phyloP scores from a whole-genome alignment of 1,140 invertebrate species.

The Drosophila sturtevanti region DNA sequence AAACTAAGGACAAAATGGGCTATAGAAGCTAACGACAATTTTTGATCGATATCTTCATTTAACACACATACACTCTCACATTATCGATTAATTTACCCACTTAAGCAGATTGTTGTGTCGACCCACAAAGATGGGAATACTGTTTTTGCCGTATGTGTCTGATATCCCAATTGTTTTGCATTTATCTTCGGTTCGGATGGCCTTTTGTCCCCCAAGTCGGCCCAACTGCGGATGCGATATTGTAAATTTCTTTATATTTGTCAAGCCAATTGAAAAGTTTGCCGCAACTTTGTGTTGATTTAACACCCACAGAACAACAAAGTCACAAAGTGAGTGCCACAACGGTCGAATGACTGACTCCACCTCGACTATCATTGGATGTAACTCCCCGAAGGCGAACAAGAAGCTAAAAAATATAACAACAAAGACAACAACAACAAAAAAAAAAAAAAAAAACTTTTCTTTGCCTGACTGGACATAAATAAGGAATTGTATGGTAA shows the following conservation, averaged over 20 bases:
- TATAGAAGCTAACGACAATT: not conserved
- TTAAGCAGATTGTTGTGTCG: not conserved
- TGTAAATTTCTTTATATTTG: conserved; percentile 75
- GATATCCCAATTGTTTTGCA: conserved; percentile 28
- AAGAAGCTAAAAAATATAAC: conserved; percentile 3
- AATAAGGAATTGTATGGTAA: conserved; percentile 75
- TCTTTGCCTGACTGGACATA: conserved; percentile 46
- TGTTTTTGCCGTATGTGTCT: not conserved
- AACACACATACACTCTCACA: not conserved
- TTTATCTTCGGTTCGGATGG: conserved; percentile 7
- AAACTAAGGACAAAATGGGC: too few species aligned
- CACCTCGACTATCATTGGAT: conserved; percentile 33
- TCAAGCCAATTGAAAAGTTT: conserved; percentile 77
- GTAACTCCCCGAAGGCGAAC: conserved; percentile 30
- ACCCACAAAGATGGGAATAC: not conserved
- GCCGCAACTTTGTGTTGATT: conserved; percentile 71
- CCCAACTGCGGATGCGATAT: conserved; percentile 28
- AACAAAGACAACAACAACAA: not conserved
- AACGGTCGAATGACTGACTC: conserved; percentile 3
- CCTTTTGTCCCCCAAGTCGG: conserved; percentile 25
- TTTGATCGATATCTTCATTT: not conserved
- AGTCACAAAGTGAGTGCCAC: conserved; percentile 28
- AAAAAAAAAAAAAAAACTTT: conserved; percentile 44
- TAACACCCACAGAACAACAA: conserved; percentile 60
- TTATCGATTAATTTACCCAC: not conserved